Conservation (phyloP, 2,113 vertebrate genomes). For the Poeciliopsis turrubarensis region DNA sequence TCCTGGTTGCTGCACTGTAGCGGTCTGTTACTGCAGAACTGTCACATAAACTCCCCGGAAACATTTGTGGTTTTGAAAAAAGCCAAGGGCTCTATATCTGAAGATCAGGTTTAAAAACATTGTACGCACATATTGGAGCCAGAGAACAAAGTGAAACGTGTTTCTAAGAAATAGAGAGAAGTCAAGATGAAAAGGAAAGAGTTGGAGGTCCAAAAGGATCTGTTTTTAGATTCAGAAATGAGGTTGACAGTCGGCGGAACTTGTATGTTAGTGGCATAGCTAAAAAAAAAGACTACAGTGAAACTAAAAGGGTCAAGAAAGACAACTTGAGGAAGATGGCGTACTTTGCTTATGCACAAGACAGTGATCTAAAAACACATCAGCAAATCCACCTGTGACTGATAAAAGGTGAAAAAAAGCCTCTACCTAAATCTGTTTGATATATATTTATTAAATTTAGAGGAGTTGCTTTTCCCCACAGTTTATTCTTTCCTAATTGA, state of each 20-base stretch:
- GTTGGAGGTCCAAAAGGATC: neutral
- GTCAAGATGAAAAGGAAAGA: neutral
- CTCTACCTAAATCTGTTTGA: no score
- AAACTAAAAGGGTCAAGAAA: neutral
- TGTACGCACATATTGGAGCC: neutral
- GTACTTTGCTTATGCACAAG: neutral
- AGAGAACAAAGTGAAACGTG: neutral
- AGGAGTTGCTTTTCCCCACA: neutral
- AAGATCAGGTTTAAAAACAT: neutral
- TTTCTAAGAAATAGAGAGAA: neutral
- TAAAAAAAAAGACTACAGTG: neutral
- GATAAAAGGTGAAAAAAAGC: neutral
- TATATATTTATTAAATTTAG: neutral
- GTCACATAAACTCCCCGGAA: no score
- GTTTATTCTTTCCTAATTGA: neutral
- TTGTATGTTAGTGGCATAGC: neutral
- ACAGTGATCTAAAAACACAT: neutral
- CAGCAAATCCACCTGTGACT: neutral
- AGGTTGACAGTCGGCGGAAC: neutral
- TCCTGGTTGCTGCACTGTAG: no score
- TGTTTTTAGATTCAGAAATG: neutral
- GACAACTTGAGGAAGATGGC: no score
- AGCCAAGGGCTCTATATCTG: neutral
- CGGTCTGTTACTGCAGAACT: no score
- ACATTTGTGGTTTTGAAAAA: neutral